Percentiles rank a stretch among this genome's conserved stretches.
These are phyloP conservation scores for Ceramica pisi DNA, from an alignment of 2,888 invertebrate species.

Conservation along the genomic window DNA sequence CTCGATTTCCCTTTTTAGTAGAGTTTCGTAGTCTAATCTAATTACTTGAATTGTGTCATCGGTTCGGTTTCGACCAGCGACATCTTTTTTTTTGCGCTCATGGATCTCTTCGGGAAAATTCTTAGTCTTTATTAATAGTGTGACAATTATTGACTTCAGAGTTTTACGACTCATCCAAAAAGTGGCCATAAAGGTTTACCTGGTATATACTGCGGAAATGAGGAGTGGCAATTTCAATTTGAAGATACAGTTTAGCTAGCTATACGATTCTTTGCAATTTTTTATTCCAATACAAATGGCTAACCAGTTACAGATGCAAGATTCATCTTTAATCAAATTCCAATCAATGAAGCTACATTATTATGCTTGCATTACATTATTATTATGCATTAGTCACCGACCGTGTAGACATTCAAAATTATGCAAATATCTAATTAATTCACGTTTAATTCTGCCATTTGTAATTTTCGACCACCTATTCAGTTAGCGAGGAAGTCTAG, in stretches of 20 bases:
- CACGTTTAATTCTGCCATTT: constrained; percentile 53
- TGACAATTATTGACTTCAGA: background rate
- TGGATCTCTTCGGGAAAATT: background rate
- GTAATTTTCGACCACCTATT: constrained; percentile 53
- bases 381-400: constrained; percentile 40
- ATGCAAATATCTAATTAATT: constrained; percentile 65
- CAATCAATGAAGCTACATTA: constrained; percentile 21
- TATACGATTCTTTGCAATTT: background rate
- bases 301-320: constrained; percentile 6
- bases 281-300: background rate
- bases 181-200: background rate
- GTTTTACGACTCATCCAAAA: background rate
- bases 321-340: background rate
- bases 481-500: constrained; percentile 60
- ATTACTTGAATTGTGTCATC: constrained; percentile 44
- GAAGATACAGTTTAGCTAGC: background rate
- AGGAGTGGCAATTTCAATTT: background rate
- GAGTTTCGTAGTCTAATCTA: constrained; percentile 37
- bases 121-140: background rate
- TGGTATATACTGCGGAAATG: too few relatives aligned
- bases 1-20: constrained; percentile 34
- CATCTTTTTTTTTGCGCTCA: constrained; percentile 22
- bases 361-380: constrained; percentile 36
- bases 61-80: constrained; percentile 24
- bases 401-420: constrained; percentile 53